phyloP scores from a whole-genome alignment of 2,888 invertebrate genomes.

The Sericinus montela region DNA sequence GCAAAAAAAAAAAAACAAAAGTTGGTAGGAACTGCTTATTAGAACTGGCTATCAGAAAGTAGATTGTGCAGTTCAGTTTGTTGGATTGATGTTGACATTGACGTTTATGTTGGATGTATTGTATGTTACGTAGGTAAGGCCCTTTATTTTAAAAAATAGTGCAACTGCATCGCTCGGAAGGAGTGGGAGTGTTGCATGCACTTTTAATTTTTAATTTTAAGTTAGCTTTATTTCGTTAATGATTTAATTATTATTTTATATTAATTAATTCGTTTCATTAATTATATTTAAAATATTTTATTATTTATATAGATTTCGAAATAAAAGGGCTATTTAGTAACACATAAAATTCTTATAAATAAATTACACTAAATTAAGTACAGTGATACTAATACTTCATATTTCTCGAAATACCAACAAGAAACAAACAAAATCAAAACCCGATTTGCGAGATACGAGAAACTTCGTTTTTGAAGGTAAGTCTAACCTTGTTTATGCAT shows the following conservation, averaged over 20 bases:
- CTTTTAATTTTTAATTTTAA: constrained; percentile 37
- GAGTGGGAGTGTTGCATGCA: constrained; percentile 34
- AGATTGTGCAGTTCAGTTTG: no score
- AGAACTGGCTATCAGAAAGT: neutral
- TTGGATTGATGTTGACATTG: no score
- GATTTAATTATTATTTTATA: constrained; percentile 24
- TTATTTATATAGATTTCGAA: neutral
- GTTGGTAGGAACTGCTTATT: constrained; percentile 1
- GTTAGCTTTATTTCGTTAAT: constrained; percentile 25
- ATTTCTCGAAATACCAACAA: neutral
- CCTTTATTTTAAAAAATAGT: constrained; percentile 41
- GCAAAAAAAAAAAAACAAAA: no score
- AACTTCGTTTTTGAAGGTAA: constrained; percentile 8
- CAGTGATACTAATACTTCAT: no score
- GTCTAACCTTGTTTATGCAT: neutral
- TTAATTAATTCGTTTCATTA: neutral
- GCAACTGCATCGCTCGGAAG: constrained; percentile 33
- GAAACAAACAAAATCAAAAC: neutral
- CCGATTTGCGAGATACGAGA: neutral
- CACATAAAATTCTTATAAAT: no score
- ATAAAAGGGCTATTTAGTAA: neutral
- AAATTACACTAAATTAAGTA: no score
- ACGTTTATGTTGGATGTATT: no score
- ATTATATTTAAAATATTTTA: neutral
- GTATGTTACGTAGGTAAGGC: no score